A percentile compares a stretch with the other conserved stretches of the same genome.
Evolutionary conservation across 2,113 vertebrate species (phyloP).

Genomic region (Aptenodytes forsteri): DNA sequence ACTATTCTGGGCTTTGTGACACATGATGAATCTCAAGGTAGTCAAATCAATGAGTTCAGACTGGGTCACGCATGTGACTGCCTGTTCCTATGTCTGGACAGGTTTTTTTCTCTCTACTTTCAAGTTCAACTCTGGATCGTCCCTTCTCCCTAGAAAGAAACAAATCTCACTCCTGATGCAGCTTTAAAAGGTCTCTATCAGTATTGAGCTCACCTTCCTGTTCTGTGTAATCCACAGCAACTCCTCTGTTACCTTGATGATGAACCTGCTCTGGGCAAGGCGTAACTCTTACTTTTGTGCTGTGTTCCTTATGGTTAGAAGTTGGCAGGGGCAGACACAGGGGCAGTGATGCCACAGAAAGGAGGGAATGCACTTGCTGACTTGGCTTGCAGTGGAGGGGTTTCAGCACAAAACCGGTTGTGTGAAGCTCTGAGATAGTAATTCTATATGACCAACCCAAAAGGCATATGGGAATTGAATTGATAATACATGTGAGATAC

Average conservation of each 20-base stretch:
- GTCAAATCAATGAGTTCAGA: neutral
- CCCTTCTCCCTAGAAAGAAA: neutral
- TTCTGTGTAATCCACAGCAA: neutral
- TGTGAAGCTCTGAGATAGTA: neutral
- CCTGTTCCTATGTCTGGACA: neutral
- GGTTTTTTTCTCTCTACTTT: neutral
- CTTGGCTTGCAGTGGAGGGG: neutral
- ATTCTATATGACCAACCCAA: neutral
- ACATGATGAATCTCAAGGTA: neutral
- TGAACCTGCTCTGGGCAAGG: neutral
- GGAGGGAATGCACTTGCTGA: neutral
- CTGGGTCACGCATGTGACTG: neutral
- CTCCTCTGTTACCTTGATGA: neutral
- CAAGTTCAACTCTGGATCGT: neutral
- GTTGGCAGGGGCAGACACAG: neutral
- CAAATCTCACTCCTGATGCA: neutral
- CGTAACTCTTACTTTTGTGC: neutral
- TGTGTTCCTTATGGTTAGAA: neutral
- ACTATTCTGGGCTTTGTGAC: neutral
- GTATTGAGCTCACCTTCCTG: neutral
- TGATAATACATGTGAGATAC: neutral
- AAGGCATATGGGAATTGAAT: neutral
- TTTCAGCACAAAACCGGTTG: neutral
- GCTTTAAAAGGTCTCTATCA: neutral
- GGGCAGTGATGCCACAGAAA: neutral